Base-by-base conservation (phyloP, 2,113 vertebrate genomes). In the Prunella fulvescens region DNA sequence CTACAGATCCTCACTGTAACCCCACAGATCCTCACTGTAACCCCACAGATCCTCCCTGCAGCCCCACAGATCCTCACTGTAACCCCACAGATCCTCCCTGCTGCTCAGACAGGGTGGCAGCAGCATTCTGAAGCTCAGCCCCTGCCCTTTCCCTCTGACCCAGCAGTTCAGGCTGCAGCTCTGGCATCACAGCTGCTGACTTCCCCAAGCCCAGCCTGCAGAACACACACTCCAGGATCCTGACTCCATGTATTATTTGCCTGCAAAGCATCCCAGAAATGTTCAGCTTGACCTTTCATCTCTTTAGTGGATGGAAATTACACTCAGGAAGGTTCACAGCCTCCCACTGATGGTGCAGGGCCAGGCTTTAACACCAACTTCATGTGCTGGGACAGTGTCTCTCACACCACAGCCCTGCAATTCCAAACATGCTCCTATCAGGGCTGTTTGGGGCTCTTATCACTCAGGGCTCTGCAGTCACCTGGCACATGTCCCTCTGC, bases 201-300 rank as follows among this genome's bases (percentile, higher is more conserved):
- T 37, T 22, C 61, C 78, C 81, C 14, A 14, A 84, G 44, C 44
- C 56, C 70, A 24, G 78, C 48, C 66, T 26, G 51, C 2, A 5
- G 29, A 40, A 19, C 26, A 10, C 10, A 18, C 12, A 4, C 35
- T 18, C n/a, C 12, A 4, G 19, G 70, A 29, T 50, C 47, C 42
- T 20, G 47, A 23, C 42, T 19, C 48, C 65, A 19, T 0, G 0
- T 9, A 66, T 23, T 73, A 14, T 54, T 61, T 87, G 61, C 74
- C 74, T 70, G 13, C 17, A 11, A 56, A 85, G 56, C 81, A 35
- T 57, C 83, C 51, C 66, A 88, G 85, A 96, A 94, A 90, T 69
- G 42, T 51, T 76, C 13, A 0, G 11, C 65, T 50, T 91, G 61
- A 91, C 81, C 81, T 92, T 88, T 87, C 39, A 4, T 31, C 35